Evolutionary conservation across 2,797 vertebrate species (phyloP).

Genomic region (Arrhamphus sclerolepis): DNA sequence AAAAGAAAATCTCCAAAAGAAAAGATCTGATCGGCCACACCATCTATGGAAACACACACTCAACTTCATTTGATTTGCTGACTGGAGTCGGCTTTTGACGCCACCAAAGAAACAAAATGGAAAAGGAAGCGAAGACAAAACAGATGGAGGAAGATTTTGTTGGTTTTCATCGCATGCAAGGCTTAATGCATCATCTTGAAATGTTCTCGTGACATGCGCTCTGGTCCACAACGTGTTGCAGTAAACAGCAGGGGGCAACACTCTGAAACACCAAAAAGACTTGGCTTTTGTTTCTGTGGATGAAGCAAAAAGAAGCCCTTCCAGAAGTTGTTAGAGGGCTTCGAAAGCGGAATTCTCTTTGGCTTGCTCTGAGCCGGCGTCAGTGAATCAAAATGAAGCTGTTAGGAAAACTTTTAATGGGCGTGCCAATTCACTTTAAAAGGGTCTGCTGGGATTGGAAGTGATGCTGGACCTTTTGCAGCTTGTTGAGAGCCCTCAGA

Average conservation of each 20-base stretch:
- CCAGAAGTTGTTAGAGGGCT: conserved; percentile 38
- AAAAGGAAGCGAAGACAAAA: conserved; percentile 16
- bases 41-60: no score
- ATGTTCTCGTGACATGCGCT: conserved; percentile 20
- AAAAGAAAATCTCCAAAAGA: conserved; percentile 23
- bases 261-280: conserved; percentile 28
- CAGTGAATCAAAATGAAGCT: conserved; percentile 49
- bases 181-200: conserved; percentile 20
- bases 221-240: conserved; percentile 33
- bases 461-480: conserved; percentile 28
- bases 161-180: conserved; percentile 17
- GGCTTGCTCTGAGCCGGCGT: conserved; percentile 24
- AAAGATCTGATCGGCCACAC: no score
- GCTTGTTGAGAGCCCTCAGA: conserved; percentile 24
- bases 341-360: conserved; percentile 33
- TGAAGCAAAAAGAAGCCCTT: conserved; percentile 37
- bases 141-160: conserved; percentile 6
- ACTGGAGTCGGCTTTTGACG: conserved; percentile 16
- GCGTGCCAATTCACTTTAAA: conserved; percentile 35
- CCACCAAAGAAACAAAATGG: conserved; percentile 24
- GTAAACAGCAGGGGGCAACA: conserved; percentile 45
- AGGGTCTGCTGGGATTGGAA: conserved; percentile 41
- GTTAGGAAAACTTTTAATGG: conserved; percentile 55
- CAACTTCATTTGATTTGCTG: conserved; percentile 43
- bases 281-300: conserved; percentile 47